These are phyloP conservation scores for Pteropus alecto DNA, from an alignment of 2,113 vertebrate genomes.

Conservation along the genomic window DNA sequence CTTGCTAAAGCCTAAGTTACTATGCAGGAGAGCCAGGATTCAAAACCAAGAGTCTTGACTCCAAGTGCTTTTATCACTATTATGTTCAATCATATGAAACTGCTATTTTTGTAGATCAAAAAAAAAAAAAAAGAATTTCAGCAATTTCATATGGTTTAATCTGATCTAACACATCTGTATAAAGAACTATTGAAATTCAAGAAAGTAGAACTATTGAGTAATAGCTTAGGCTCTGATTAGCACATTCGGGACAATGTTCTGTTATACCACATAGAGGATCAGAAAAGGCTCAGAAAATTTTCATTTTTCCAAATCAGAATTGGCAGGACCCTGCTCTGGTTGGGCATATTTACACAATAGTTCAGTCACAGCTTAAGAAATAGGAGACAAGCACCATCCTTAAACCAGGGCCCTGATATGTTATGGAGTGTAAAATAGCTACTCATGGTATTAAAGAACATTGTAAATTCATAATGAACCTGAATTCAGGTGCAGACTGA, in stretches of 20 bases:
- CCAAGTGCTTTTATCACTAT: background rate
- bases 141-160: slow-evolving; percentile 7
- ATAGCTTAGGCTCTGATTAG: slow-evolving; percentile 1
- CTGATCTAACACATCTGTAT: background rate
- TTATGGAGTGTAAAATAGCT: background rate
- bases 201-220: background rate
- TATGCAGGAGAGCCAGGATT: background rate
- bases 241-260: background rate
- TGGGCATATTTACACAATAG: too few species aligned
- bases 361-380: background rate
- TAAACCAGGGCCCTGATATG: background rate
- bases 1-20: background rate
- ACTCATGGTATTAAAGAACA: background rate
- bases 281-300: background rate
- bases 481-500: background rate
- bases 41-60: background rate
- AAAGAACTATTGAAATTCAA: slow-evolving; percentile 8
- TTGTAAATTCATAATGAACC: background rate
- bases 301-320: background rate
- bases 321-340: background rate
- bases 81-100: slow-evolving; percentile 35
- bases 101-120: background rate
- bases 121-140: background rate
- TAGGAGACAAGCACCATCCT: background rate
- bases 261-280: background rate